Conservation (phyloP, 2,797 vertebrate species). For the Macropodus opercularis region DNA sequence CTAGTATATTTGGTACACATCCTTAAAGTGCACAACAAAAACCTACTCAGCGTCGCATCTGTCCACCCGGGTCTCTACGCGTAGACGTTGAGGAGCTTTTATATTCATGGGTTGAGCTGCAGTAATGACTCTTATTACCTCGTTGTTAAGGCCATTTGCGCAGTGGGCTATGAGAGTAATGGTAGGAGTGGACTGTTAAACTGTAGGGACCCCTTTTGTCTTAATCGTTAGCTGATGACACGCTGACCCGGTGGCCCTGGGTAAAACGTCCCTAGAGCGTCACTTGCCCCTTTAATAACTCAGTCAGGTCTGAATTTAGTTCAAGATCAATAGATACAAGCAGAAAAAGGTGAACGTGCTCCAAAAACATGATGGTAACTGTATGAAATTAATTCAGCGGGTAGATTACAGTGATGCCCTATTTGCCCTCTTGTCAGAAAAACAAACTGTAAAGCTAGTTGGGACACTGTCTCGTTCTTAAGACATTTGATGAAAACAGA, state of each 20-base stretch:
- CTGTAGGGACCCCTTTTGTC: conserved; percentile 80
- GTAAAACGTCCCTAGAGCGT: conserved; percentile 75
- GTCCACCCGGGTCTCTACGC: conserved; percentile 44
- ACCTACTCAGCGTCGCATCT: conserved; percentile 5
- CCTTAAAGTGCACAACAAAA: background rate
- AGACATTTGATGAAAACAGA: conserved; percentile 16
- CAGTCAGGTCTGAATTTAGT: conserved; percentile 60
- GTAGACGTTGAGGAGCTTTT: conserved; percentile 70
- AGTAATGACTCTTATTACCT: conserved; percentile 80
- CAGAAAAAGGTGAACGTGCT: conserved; percentile 19
- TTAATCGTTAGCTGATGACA: conserved; percentile 78
- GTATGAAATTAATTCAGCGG: conserved; percentile 21
- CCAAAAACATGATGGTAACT: conserved; percentile 27
- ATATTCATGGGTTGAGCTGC: conserved; percentile 69
- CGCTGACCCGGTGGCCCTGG: conserved; percentile 68
- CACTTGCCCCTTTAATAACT: conserved; percentile 64
- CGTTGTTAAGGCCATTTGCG: conserved; percentile 77
- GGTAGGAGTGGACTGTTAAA: conserved; percentile 75
- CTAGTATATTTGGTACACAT: background rate
- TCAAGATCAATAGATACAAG: conserved; percentile 63
- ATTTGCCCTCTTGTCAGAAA: conserved; percentile 1
- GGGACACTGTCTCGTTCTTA: conserved; percentile 11
- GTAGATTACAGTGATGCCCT: conserved; percentile 3
- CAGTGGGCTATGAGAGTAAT: conserved; percentile 75
- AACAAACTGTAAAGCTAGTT: background rate